Conservation (phyloP, 2,888 invertebrate genomes). For the Synanthedon tipuliformis region DNA sequence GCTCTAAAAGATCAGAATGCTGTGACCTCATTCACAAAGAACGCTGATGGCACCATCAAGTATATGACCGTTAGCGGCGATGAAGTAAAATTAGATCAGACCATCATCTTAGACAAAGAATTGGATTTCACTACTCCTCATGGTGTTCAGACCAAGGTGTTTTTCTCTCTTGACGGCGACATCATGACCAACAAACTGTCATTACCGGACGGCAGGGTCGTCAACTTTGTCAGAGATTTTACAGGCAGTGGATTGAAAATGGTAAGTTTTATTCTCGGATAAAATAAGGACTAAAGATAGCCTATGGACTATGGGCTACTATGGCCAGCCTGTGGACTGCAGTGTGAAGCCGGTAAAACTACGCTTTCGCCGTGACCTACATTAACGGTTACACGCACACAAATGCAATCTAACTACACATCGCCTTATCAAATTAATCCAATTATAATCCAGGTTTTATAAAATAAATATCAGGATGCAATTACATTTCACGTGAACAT, state of each 20-base stretch:
- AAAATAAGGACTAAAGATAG: no score
- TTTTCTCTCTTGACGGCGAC: slow-evolving; percentile 8
- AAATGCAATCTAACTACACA: no score
- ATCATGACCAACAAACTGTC: slow-evolving; percentile 6
- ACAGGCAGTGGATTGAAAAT: slow-evolving; percentile 6
- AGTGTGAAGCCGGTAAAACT: no score
- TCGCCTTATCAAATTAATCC: no score
- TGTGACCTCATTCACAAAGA: slow-evolving; percentile 7
- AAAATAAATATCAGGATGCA: no score
- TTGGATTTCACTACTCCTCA: slow-evolving; percentile 8
- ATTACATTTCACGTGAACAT: no score
- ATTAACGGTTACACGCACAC: no score
- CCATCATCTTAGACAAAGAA: slow-evolving; percentile 4
- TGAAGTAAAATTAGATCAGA: slow-evolving; percentile 4
- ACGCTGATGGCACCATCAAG: slow-evolving; percentile 8
- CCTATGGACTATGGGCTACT: no score
- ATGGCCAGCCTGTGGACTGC: no score
- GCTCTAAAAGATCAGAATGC: background rate
- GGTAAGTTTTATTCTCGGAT: slow-evolving; percentile 4
- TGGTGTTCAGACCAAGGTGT: slow-evolving; percentile 3
- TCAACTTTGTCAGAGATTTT: slow-evolving; percentile 8
- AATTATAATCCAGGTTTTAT: no score
- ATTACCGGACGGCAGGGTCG: slow-evolving; percentile 3
- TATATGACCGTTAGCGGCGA: slow-evolving; percentile 5
- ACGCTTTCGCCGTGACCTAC: no score